These are phyloP conservation scores for Scomberomorus guttatus DNA, from an alignment of 2,797 vertebrate species.

Conservation along the genomic window DNA sequence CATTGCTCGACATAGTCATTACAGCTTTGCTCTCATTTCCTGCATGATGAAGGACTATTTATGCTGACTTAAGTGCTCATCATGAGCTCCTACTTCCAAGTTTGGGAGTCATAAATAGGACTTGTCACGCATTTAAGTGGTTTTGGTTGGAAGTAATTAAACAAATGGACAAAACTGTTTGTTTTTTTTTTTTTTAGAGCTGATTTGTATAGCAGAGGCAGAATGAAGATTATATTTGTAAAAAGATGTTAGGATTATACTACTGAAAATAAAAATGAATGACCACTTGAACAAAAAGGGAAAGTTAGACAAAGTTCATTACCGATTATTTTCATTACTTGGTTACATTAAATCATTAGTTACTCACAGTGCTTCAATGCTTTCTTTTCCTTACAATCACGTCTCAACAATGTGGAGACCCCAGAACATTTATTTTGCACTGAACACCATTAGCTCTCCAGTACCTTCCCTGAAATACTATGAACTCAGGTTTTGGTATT, in stretches of 20 bases:
- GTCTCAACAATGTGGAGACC: background rate
- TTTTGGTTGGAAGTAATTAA: slow-evolving; percentile 20
- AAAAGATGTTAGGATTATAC: slow-evolving; percentile 1
- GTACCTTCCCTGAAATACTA: too few species aligned
- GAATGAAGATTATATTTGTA: background rate
- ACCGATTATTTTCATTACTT: background rate
- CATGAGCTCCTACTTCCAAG: slow-evolving; percentile 34
- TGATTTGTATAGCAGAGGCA: slow-evolving; percentile 1
- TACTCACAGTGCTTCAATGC: background rate
- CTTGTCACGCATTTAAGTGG: slow-evolving; percentile 31
- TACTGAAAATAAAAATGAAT: slow-evolving; percentile 11
- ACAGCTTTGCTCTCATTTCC: slow-evolving; percentile 50
- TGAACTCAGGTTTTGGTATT: background rate
- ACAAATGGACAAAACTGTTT: background rate
- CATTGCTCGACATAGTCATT: slow-evolving; percentile 39
- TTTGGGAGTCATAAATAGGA: slow-evolving; percentile 38
- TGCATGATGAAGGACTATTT: slow-evolving; percentile 45
- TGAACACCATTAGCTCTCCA: background rate
- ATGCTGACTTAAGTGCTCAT: slow-evolving; percentile 43
- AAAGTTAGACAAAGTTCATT: slow-evolving; percentile 7
- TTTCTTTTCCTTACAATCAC: background rate
- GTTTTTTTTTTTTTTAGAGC: background rate
- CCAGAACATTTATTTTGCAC: background rate
- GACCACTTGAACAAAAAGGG: background rate
- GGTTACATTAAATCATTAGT: background rate